phyloP scores from a whole-genome alignment of 1,140 invertebrate species.

The Micrasema minimum region DNA sequence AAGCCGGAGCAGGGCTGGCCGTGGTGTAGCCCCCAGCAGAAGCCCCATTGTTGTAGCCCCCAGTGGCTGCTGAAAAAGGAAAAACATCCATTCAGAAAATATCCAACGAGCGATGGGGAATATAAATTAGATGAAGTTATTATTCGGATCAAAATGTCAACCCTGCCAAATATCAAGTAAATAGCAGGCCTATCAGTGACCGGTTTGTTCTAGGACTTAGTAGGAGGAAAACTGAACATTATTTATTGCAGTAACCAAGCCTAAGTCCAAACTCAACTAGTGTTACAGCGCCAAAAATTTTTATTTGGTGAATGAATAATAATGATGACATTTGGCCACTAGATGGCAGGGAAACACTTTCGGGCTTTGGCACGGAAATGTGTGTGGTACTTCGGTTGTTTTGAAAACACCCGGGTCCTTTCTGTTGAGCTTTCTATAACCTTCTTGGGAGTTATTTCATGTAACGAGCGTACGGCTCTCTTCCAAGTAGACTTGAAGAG shows the following conservation, averaged over 20 bases:
- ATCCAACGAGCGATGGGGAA: neutral
- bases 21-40: slow-evolving; percentile 53
- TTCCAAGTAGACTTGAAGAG: too few species aligned
- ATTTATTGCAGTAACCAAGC: slow-evolving; percentile 46
- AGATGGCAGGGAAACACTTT: too few species aligned
- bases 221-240: slow-evolving; percentile 48
- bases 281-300: too few species aligned
- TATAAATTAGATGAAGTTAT: slow-evolving; percentile 40
- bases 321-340: too few species aligned
- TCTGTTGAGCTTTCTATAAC: too few species aligned
- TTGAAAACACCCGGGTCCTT: too few species aligned
- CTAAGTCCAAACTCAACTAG: slow-evolving; percentile 42
- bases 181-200: slow-evolving; percentile 48
- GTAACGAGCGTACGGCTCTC: too few species aligned
- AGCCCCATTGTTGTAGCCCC: slow-evolving; percentile 55
- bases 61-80: slow-evolving; percentile 59
- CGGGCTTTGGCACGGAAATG: too few species aligned
- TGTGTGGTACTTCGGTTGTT: too few species aligned
- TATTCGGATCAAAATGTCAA: slow-evolving; percentile 46
- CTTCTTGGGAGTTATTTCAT: too few species aligned
- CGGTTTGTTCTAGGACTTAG: slow-evolving; percentile 45
- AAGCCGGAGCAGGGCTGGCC: slow-evolving; percentile 9
- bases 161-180: slow-evolving; percentile 45
- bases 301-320: too few species aligned
- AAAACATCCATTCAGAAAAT: neutral